Base-by-base conservation (phyloP, 2,113 vertebrate species). In the Aegithalos caudatus region DNA sequence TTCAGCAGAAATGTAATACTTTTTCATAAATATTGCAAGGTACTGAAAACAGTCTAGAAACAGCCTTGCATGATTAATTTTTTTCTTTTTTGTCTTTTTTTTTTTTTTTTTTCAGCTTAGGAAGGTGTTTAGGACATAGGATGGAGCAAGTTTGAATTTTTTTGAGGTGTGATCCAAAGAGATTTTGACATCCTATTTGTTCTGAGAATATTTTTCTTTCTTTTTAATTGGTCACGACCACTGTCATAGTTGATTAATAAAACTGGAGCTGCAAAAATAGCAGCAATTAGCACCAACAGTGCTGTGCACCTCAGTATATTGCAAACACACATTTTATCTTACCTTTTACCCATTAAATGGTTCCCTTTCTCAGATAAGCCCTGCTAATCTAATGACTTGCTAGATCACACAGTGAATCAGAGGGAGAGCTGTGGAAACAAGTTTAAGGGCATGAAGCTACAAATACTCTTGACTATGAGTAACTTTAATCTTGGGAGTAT, bases 401-500 rank as follows among this genome's bases (percentile, higher is more conserved):
- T 67, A 29, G 85, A 85, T 88, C 79, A 74, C 51, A 48, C 47
- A 45, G 12, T 21, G 64, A 86, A 81, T 86, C 72, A 73, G 53
- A 95, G 51, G 62, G 56, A 88, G 64, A 88, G 40, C 71, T 77
- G 47, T 64, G 29, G 85, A 96, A 93, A 92, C 64, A 86, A 60
- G 51, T 91, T 90, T 95, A 76, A 94, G 92, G 86, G 65, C 77
- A 57, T 57, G 80, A 84, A 90, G 38, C 71, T 90, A 83, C 88
- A 74, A 88, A 81, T 83, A 58, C 51, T 25, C 84, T 64, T 44
- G 54, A 31, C 56, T 92, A 12, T 87, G 87, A 93, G 88, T 90
- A 94, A 92, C 71, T 86, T 93, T 64, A 83, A 92, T 86, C 85
- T 51, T 88, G 86, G 90, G 93, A 94, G 67, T 88, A 90, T 73